phyloP scores from a whole-genome alignment of 2,888 invertebrate species.

The Gibbula magus region DNA sequence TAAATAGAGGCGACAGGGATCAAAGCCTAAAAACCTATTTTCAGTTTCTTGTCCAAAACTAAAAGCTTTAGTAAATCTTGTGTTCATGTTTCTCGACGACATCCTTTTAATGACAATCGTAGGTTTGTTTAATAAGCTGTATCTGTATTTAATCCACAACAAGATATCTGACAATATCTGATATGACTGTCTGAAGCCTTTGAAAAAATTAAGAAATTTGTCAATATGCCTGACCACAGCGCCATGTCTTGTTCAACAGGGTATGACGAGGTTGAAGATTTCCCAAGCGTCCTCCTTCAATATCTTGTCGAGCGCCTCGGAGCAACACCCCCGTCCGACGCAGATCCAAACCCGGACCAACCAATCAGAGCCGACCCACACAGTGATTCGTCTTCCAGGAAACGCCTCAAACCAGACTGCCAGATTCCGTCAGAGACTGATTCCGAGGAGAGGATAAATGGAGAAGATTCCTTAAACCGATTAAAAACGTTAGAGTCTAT shows the following conservation, averaged over 20 bases:
- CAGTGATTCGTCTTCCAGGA: constrained; percentile 13
- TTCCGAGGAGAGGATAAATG: background rate
- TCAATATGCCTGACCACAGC: no score
- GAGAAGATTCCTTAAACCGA: background rate
- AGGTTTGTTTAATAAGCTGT: no score
- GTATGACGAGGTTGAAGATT: constrained; percentile 60
- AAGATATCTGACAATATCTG: no score
- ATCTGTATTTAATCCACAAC: no score
- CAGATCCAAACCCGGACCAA: background rate
- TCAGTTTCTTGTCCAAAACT: no score
- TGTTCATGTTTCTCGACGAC: no score
- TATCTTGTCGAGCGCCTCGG: constrained; percentile 34
- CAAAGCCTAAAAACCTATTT: no score
- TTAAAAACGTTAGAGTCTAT: background rate
- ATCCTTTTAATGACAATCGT: no score
- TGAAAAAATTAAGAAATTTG: no score
- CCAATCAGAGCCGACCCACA: background rate
- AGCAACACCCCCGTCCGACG: background rate
- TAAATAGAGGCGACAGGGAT: no score
- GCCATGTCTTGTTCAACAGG: constrained; percentile 36
- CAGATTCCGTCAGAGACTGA: background rate
- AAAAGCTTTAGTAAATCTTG: no score
- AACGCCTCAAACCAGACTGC: background rate
- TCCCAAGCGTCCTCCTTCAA: constrained; percentile 50
- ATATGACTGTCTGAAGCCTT: no score